A percentile compares a stretch with the other conserved stretches of the same genome.
phyloP scores from a whole-genome alignment of 2,113 vertebrate genomes.

The Rhagologus leucostigma region DNA sequence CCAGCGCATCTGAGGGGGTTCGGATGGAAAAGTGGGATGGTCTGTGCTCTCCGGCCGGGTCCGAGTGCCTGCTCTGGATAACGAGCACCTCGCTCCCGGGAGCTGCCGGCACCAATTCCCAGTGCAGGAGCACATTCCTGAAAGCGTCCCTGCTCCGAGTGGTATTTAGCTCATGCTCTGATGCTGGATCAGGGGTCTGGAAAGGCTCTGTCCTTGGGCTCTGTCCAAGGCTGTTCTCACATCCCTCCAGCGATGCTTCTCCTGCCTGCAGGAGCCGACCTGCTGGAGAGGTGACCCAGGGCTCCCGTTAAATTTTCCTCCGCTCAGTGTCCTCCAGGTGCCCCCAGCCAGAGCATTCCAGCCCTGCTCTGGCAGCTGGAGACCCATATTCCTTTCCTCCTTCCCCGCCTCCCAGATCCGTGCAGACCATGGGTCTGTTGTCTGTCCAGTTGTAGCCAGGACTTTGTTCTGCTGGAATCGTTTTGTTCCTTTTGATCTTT shows the following conservation, averaged over 20 bases:
- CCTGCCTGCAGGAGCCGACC: neutral
- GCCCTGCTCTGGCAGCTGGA: neutral
- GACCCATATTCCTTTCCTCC: neutral
- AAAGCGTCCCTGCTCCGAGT: neutral
- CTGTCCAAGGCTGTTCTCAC: conserved; percentile 31
- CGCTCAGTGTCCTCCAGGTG: neutral
- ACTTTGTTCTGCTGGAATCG: neutral
- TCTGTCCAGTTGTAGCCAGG: neutral
- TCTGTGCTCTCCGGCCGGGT: neutral
- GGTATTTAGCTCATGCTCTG: conserved; percentile 31
- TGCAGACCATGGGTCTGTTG: neutral
- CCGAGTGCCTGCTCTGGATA: neutral
- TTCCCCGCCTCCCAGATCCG: neutral
- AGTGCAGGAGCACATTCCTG: neutral
- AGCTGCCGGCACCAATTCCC: conserved; percentile 10
- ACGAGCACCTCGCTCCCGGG: neutral
- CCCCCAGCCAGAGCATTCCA: neutral
- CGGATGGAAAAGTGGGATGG: neutral
- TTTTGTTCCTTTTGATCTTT: neutral
- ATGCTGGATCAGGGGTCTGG: conserved; percentile 45
- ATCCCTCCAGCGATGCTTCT: neutral
- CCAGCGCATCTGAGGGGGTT: neutral
- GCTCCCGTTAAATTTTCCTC: neutral
- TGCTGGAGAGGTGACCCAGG: neutral
- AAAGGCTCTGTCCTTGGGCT: conserved; percentile 22